Base-by-base conservation (phyloP, 2,113 vertebrate genomes). In the Melanerpes aurifrons region DNA sequence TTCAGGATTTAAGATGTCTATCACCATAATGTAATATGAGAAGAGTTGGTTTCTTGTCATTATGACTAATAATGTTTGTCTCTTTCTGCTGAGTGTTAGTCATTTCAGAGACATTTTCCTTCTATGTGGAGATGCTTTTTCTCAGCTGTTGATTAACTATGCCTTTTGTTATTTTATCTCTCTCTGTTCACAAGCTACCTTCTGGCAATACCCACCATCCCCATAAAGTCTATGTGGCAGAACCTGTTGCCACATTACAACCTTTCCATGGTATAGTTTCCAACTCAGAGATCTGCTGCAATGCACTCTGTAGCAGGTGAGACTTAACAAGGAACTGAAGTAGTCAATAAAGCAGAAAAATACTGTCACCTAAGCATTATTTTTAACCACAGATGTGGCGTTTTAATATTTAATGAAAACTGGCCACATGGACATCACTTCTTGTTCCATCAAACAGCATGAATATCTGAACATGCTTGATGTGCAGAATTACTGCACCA, bases 341-440 rank as follows among this genome's bases (percentile, higher is more conserved):
- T 78, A 90, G 94, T 95, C 91, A 94, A 69, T 76, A 76, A 82
- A 86, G 67, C 73, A 62, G 86, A 73, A 92, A 90, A 92, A 59
- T 45, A 75, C 24, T 74, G 66, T 84, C 72, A 62, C 56, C 62
- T 84, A 62, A 92, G 68, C 32, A 76, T 90, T 93, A 68, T 71
- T 91, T 95, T 87, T 73, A 90, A 87, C 57, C 63, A 79, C 82
- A 86, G 73, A 93, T 90, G 87, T 75, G 66, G 29, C 67, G 40
- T 64, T 88, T 94, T 45, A 96, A 94, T 95, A 90, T 86, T 94
- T 90, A 90, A 96, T 93, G 91, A 95, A 81, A 95, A 94, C 71
- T 6, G 15, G 54, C 50, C 47, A 90, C 59, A 86, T 3, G 48
- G 78, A 77, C 79, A 88, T 95, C 94, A 73, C 77, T 87, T 91